Evolutionary conservation across 2,113 vertebrate genomes (phyloP).

Genomic region (Rhynchomys soricoides): DNA sequence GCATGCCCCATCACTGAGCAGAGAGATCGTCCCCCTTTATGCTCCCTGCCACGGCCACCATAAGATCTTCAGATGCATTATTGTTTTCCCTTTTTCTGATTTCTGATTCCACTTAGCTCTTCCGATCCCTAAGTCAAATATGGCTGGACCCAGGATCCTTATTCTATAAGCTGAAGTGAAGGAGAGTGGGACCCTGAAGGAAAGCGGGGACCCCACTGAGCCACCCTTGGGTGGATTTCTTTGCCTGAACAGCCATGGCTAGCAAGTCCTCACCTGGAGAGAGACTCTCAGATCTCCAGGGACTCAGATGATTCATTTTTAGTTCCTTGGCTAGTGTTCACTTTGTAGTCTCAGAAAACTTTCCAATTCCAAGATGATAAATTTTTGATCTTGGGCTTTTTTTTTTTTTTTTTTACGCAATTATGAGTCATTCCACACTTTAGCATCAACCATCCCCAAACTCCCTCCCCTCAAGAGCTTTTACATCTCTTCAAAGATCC

Average conservation of each 20-base stretch:
- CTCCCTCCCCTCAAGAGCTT: not conserved
- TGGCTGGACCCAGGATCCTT: not conserved
- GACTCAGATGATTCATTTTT: constrained; percentile 35
- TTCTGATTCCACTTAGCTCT: not conserved
- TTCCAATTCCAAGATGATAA: constrained; percentile 29
- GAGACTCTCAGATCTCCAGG: not conserved
- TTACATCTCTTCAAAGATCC: constrained; percentile 62
- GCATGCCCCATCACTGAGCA: too few relatives aligned
- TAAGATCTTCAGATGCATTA: not conserved
- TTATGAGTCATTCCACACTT: constrained; percentile 53
- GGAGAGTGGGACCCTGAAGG: not conserved
- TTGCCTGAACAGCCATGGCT: not conserved
- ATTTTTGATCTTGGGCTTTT: constrained; percentile 48
- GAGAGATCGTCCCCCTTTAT: too few relatives aligned
- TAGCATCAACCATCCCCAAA: not conserved
- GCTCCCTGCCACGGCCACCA: too few relatives aligned
- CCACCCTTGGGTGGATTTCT: not conserved
- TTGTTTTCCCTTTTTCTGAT: not conserved
- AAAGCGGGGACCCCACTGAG: not conserved
- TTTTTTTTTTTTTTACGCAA: not conserved
- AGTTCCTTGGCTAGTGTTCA: constrained; percentile 20
- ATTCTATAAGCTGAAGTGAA: not conserved
- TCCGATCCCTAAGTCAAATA: not conserved
- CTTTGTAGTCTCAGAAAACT: constrained; percentile 53
- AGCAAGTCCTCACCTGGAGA: not conserved